Evolutionary conservation across 2,888 invertebrate species (phyloP).

Genomic region (Microlaimidae sp.): DNA sequence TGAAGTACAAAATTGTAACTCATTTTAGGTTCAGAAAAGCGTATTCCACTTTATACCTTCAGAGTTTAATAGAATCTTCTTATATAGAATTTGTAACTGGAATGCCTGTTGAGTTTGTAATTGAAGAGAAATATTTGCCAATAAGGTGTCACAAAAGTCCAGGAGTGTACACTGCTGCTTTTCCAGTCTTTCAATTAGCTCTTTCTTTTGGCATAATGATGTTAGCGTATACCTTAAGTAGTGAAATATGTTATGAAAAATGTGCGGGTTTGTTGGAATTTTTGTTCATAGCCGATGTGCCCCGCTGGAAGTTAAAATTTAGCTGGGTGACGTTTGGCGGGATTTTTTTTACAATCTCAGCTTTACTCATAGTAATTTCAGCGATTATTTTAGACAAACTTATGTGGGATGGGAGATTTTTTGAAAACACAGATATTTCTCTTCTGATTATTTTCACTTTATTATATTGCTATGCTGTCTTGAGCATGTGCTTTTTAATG

Average conservation of each 20-base stretch:
- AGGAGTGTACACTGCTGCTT: not conserved
- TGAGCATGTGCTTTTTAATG: not conserved
- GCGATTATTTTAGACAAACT: not conserved
- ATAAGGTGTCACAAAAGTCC: slow-evolving; percentile 2
- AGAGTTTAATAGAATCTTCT: too few species aligned
- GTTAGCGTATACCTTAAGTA: not conserved
- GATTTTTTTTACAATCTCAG: not conserved
- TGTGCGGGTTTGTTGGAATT: slow-evolving; percentile 8
- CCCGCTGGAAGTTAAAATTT: not conserved
- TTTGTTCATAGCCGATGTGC: slow-evolving; percentile 4
- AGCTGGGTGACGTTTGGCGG: not conserved
- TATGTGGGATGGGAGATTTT: not conserved
- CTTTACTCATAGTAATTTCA: not conserved
- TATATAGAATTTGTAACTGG: too few species aligned
- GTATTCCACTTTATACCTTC: too few species aligned
- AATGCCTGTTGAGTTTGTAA: not conserved
- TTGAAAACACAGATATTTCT: not conserved
- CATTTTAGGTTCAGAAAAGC: too few species aligned
- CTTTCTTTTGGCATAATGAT: not conserved
- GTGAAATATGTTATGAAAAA: slow-evolving; percentile 11
- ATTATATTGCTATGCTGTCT: not conserved
- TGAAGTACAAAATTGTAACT: too few species aligned
- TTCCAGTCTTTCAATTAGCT: not conserved
- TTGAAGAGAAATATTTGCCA: not conserved
- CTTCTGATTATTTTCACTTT: not conserved